phyloP scores from a whole-genome alignment of 2,888 invertebrate genomes.

The Diadegma fenestrale region DNA sequence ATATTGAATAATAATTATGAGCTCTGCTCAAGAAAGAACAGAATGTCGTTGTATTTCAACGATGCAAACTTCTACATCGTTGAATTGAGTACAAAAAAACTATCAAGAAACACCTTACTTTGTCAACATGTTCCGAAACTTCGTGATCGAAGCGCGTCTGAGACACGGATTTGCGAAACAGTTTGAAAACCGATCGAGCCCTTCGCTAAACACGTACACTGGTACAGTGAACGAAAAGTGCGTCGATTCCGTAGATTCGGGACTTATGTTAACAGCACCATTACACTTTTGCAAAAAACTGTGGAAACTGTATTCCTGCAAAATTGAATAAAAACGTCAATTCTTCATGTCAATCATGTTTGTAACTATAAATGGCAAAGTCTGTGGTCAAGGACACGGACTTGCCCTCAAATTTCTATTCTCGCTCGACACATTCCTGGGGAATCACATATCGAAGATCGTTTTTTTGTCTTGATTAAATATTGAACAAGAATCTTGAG shows the following conservation, averaged over 20 bases:
- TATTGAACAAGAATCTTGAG: too few relatives aligned
- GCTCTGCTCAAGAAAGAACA: too few relatives aligned
- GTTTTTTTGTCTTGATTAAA: too few relatives aligned
- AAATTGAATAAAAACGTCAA: neutral
- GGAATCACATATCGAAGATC: too few relatives aligned
- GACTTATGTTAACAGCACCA: conserved; percentile 91
- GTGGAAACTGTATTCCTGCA: conserved; percentile 80
- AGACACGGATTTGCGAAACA: conserved; percentile 95
- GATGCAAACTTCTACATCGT: too few relatives aligned
- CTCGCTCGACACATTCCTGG: too few relatives aligned
- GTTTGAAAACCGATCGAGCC: conserved; percentile 94
- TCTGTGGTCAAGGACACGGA: too few relatives aligned
- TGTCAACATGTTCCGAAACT: conserved; percentile 95
- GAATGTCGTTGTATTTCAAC: too few relatives aligned
- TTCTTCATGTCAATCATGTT: neutral
- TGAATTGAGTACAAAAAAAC: too few relatives aligned
- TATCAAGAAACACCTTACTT: conserved; percentile 86
- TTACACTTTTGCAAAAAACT: conserved; percentile 89
- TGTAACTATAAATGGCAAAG: neutral
- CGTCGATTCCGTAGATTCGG: conserved; percentile 93
- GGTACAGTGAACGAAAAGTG: conserved; percentile 95
- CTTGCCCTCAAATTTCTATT: too few relatives aligned
- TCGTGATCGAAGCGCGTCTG: conserved; percentile 92
- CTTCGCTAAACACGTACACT: conserved; percentile 90
- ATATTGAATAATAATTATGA: too few relatives aligned